Base-by-base conservation (phyloP, 2,113 vertebrate species). In the Xyrauchen texanus region DNA sequence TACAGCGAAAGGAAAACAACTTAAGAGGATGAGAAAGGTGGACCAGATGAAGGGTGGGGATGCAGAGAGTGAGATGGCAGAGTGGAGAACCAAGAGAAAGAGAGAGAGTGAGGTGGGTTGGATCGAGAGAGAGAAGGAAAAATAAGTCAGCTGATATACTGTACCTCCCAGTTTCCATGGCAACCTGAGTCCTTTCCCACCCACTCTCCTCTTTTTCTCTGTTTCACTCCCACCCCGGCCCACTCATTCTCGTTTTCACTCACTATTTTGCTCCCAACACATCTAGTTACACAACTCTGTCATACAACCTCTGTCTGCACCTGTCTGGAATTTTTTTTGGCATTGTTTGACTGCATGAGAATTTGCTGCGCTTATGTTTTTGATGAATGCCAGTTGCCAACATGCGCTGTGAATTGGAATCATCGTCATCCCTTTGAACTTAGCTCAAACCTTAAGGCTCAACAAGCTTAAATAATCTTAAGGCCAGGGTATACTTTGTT, bases 101-200 rank as follows among this genome's bases (percentile, higher is more conserved):
- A 73, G 66, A 0, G 8, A 53, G 44, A 80, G 83, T 85, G 84
- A 79, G 80, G 77, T 58, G 76, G 82, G 34, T 55, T 52, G 76
- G 58, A 77, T 63, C 62, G 72, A 76, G 68, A 44, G 84, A 69
- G 81, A 80, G 76, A 84, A 60, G 89, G 88, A 86, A 87, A 88
- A 90, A 85, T 91, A 88, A 85, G 84, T 91, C 90, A 91, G 90
- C 91, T 91, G 91, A 93, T 91, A 74, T 63, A 34, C 21, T 34
- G 21, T 34, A 89, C 90, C 88, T 90, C 89, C 87, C 87, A 92
- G 93, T 93, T 93, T 92, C 92, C 93, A 93, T 93, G 91, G 86
- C 82, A 91, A 93, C 93, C 16, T 16, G 15, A 87, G 88, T 86
- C 90, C 90, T 91, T 93, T 91, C 21, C 21, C 21, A 34, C 21